Base-by-base conservation (phyloP, 1,140 invertebrate genomes). In the Drosophila bifasciata region DNA sequence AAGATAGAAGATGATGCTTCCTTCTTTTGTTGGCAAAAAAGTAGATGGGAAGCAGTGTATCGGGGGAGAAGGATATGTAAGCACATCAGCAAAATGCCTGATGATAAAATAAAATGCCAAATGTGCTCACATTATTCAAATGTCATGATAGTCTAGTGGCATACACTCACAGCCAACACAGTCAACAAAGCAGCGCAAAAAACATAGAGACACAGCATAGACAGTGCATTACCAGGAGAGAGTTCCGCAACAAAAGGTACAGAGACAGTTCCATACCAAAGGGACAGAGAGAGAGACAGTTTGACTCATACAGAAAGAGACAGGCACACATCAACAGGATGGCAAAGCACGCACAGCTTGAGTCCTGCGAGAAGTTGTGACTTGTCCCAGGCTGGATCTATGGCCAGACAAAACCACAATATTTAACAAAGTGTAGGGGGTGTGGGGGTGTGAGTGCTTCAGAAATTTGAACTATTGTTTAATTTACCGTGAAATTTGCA, bases 51-150 rank as follows among this genome's bases (percentile, higher is more conserved):
- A 8, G 52, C 2, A 19, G n/a, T n/a, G n/a, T n/a, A n/a, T n/a
- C n/a, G n/a, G n/a, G n/a, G 15, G 13, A 28, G 57, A 15, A 25
- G 57, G 56, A 44, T 36, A 50, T 66, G 75, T 79, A 59, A 62
- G 81, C 76, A 80, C 72, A 84, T 88, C 77, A 81, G 69, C 69
- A 77, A 85, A 36, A 80, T 86, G 83, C 74, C 81, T 75, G 77
- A 86, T 86, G 83, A 77, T 86, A 88, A 86, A 86, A 86, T 81
- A 88, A 88, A 86, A 86, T 88, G 69, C 81, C 83, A 86, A 86
- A 86, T 86, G 81, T 81, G 81, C 64, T 72, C 78, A 45, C 81
- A 86, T 86, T 86, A 86, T 86, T 86, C 81, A 86, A 86, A 88
- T 86, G 83, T 77, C 67, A 76, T 74, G 81, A 85, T 85, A 81